Evolutionary conservation across 2,797 vertebrate species (phyloP).

Genomic region (Chelmon rostratus): DNA sequence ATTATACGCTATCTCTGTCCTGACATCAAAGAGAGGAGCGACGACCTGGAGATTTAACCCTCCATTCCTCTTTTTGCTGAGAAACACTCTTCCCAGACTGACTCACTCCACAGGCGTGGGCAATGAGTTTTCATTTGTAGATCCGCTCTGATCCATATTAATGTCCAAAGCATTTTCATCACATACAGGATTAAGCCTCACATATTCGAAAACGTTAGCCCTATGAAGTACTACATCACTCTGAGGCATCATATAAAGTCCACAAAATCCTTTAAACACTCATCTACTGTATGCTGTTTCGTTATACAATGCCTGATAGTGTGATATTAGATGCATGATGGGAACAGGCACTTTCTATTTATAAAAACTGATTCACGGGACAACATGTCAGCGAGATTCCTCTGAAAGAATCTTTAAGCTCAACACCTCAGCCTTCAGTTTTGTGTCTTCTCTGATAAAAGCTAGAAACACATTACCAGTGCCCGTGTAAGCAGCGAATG

Average conservation of each 20-base stretch:
- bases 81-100: conserved; percentile 53
- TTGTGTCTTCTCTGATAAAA: conserved; percentile 31
- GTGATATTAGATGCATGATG: background rate
- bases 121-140: conserved; percentile 51
- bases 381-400: conserved; percentile 12
- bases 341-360: conserved; percentile 7
- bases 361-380: background rate
- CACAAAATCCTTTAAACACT: conserved; percentile 19
- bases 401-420: conserved; percentile 24
- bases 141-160: conserved; percentile 72
- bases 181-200: conserved; percentile 50
- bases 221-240: conserved; percentile 30
- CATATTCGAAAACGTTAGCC: conserved; percentile 52
- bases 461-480: conserved; percentile 29
- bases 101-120: conserved; percentile 56
- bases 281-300: conserved; percentile 2
- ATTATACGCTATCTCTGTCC: conserved; percentile 58
- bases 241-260: background rate
- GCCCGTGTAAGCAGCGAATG: conserved; percentile 33
- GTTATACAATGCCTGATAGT: background rate
- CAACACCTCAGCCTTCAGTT: background rate
- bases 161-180: conserved; percentile 70
- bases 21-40: conserved; percentile 70
- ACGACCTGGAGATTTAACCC: conserved; percentile 72
- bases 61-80: conserved; percentile 52